A percentile compares a stretch with the other conserved stretches of the same genome.
phyloP scores from a whole-genome alignment of 2,888 invertebrate species.

The Cosmopolites sordidus region DNA sequence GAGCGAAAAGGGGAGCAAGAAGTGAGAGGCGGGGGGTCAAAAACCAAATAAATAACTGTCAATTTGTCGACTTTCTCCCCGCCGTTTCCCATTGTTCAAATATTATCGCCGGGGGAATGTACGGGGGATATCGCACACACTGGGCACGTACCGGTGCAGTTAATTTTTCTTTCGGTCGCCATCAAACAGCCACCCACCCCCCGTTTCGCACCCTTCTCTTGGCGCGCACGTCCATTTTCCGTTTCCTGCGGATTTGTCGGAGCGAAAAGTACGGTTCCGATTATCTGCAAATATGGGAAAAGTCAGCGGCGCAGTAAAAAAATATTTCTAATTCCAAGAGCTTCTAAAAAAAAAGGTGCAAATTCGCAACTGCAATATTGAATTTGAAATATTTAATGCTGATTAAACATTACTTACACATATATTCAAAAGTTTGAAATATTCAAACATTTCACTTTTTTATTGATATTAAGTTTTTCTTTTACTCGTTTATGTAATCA shows the following conservation, averaged over 20 bases:
- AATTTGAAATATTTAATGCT: too few relatives aligned
- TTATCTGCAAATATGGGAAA: slow-evolving; percentile 19
- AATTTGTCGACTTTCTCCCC: slow-evolving; percentile 31
- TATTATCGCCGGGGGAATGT: slow-evolving; percentile 27
- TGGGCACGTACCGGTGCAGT: slow-evolving; percentile 25
- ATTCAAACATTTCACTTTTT: too few relatives aligned
- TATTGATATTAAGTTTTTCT: too few relatives aligned
- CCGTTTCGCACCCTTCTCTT: background rate
- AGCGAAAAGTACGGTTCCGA: slow-evolving; percentile 22
- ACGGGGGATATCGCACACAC: slow-evolving; percentile 21
- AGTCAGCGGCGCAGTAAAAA: too few relatives aligned
- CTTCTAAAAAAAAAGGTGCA: too few relatives aligned
- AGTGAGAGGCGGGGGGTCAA: slow-evolving; percentile 12
- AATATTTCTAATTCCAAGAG: too few relatives aligned
- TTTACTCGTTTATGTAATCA: too few relatives aligned
- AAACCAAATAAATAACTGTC: slow-evolving; percentile 34
- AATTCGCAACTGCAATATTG: too few relatives aligned
- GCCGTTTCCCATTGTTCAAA: slow-evolving; percentile 31
- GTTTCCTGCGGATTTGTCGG: slow-evolving; percentile 24
- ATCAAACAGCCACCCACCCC: background rate
- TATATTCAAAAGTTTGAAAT: too few relatives aligned
- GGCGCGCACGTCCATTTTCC: slow-evolving; percentile 17
- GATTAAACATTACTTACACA: too few relatives aligned
- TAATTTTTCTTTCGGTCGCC: slow-evolving; percentile 19
- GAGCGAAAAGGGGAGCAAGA: background rate